Evolutionary conservation across 2,113 vertebrate species (phyloP).

Genomic region (Trichechus manatus): DNA sequence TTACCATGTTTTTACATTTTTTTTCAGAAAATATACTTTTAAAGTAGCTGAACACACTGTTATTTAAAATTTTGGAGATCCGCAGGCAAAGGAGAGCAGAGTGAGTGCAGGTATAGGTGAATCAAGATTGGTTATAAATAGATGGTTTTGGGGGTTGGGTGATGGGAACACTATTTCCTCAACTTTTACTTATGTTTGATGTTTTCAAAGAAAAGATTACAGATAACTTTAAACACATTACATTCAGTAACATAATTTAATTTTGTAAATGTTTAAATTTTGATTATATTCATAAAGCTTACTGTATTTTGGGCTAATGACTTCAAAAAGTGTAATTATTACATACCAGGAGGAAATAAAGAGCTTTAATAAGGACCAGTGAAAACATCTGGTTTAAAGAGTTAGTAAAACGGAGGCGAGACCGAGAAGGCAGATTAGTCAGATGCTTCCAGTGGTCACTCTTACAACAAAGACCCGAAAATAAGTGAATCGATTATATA

Average conservation of each 20-base stretch:
- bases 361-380: neutral
- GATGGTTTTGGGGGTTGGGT: neutral
- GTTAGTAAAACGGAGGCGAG: no score
- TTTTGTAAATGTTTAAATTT: slow-evolving; percentile 19
- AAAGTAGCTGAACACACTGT: neutral
- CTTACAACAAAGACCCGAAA: no score
- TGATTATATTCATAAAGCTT: slow-evolving; percentile 1
- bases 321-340: slow-evolving; percentile 26
- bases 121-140: neutral
- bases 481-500: no score
- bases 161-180: neutral
- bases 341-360: neutral
- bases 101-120: neutral
- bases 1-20: slow-evolving; percentile 2
- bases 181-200: neutral
- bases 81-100: neutral
- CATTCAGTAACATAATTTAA: neutral
- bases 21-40: neutral
- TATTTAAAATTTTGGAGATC: neutral
- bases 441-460: no score
- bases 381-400: slow-evolving; percentile 18
- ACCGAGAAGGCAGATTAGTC: no score
- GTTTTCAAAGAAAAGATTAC: neutral
- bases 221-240: neutral
- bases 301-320: slow-evolving; percentile 6